Evolutionary conservation across 2,888 invertebrate genomes (phyloP), one percentile per base, ranked within the genome.

Genomic region (Petrophora chlorosata): DNA sequence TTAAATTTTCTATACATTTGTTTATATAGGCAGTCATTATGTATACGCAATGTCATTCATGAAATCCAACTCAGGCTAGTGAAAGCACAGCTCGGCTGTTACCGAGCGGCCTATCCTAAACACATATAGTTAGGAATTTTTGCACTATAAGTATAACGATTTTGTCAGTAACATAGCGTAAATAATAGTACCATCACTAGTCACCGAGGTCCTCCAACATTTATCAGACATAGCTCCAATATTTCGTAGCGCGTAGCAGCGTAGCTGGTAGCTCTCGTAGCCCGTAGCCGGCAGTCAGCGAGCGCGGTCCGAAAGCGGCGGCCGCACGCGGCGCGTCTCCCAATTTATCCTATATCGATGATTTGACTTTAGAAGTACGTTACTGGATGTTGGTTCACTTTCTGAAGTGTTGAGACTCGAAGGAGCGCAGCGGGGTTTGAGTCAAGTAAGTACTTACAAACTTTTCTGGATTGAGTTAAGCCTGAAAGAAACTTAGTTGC

Each of bases 271-370:
- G 70, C 63, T 23, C 35, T 48, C 70, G 76, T 75, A 73, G 76
- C 65, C 35, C 38, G 76, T 76, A 75, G 75, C 66, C 58, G 68
- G 59, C 80, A 85, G 85, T 85, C 71, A 70, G 70, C 69, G 75
- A 73, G 73, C 78, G 85, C 82, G 85, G 79, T 74, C 72, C 79
- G 79, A 65, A 66, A 66, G 65, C 72, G 79, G 55, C 81, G 85
- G 82, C 79, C 82, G 86, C 77, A 67, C 67, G 70, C 71, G 69
- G 72, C 68, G 69, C 70, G 66, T 36, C 59, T 58, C 45, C 61
- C 58, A 53, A 65, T 59, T 58, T 51, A 62, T 59, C 59, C 59
- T 25, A 56, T 14, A 29, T 35, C 47, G 40, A 41, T 41, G 36
- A 41, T 47, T 33, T 29, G 35, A 56, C 40, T 52, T 44, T 40